Percentiles rank a stretch among this genome's conserved stretches.
Evolutionary conservation across 2,113 vertebrate genomes (phyloP).

Genomic region (Laticauda laticaudata): DNA sequence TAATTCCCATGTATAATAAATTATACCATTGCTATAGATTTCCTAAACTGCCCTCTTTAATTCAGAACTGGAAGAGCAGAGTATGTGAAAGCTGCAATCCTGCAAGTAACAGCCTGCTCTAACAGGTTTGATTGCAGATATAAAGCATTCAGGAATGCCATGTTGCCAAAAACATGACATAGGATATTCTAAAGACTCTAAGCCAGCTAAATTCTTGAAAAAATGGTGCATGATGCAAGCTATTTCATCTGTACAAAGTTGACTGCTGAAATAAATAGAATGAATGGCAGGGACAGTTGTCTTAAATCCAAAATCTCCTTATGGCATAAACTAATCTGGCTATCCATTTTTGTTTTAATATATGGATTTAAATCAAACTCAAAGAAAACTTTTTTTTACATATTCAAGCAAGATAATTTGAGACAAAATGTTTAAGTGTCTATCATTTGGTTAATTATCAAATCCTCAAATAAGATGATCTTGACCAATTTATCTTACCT

Average conservation of each 20-base stretch:
- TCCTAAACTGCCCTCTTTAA: slow-evolving; percentile 24
- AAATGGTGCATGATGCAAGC: background rate
- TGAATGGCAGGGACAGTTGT: background rate
- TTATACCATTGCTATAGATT: background rate
- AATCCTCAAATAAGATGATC: too few relatives aligned
- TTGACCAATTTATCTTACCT: background rate
- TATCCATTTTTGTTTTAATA: background rate
- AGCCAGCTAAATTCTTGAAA: background rate
- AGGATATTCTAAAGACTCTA: background rate
- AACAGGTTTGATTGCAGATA: background rate
- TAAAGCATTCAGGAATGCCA: slow-evolving; percentile 5
- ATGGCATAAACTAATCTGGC: background rate
- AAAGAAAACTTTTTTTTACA: background rate
- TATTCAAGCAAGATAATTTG: background rate
- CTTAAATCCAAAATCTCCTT: background rate
- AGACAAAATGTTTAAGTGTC: background rate
- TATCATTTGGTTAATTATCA: background rate
- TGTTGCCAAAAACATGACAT: background rate
- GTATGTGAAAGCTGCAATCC: slow-evolving; percentile 25
- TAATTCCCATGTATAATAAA: background rate
- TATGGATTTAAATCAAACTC: background rate
- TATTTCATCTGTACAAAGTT: slow-evolving; percentile 1
- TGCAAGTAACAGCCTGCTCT: slow-evolving; percentile 13
- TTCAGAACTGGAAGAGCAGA: slow-evolving; percentile 13
- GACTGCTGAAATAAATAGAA: slow-evolving; percentile 1